A percentile compares a stretch with the other conserved stretches of the same genome.
Evolutionary conservation across 2,113 vertebrate genomes (phyloP).

Genomic region (Serilophus lunatus): DNA sequence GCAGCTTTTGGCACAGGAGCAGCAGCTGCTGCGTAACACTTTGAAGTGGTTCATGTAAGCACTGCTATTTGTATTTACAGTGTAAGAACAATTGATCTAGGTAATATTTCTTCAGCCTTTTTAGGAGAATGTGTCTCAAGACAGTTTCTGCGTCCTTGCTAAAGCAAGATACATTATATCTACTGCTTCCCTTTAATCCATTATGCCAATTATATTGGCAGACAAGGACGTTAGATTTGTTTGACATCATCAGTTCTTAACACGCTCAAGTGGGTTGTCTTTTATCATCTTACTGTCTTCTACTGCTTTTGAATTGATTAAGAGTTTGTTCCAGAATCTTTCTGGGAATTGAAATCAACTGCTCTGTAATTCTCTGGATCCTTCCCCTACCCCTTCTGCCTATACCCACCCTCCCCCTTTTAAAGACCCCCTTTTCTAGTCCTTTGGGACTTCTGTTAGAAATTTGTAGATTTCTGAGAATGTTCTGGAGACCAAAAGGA

Average conservation of each 20-base stretch:
- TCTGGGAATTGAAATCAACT: slow-evolving; percentile 27
- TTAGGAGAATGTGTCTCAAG: not conserved
- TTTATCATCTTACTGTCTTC: slow-evolving; percentile 15
- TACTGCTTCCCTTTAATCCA: slow-evolving; percentile 9
- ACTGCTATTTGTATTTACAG: not conserved
- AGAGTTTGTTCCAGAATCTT: slow-evolving; percentile 3
- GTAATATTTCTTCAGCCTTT: slow-evolving; percentile 16
- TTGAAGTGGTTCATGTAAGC: not conserved
- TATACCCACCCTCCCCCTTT: rapidly evolving
- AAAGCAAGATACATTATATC: not conserved
- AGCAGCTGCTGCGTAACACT: not conserved
- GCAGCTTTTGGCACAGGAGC: not conserved
- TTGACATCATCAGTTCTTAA: slow-evolving; percentile 38
- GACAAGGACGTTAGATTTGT: not conserved
- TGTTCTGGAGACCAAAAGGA: not conserved
- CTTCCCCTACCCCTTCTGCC: not conserved
- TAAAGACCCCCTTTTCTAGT: not conserved
- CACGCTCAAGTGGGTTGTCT: not conserved
- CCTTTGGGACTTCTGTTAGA: not conserved
- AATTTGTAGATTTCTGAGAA: not conserved
- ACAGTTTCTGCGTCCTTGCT: not conserved
- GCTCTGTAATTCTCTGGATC: not conserved
- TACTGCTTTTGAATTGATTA: slow-evolving; percentile 23
- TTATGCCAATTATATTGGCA: slow-evolving; percentile 43
- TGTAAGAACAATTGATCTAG: not conserved